Percentiles rank a stretch among this genome's conserved stretches.
Conservation (phyloP, 64 coral and sea anemone species). For the Hydrozoanthus tunicans region DNA sequence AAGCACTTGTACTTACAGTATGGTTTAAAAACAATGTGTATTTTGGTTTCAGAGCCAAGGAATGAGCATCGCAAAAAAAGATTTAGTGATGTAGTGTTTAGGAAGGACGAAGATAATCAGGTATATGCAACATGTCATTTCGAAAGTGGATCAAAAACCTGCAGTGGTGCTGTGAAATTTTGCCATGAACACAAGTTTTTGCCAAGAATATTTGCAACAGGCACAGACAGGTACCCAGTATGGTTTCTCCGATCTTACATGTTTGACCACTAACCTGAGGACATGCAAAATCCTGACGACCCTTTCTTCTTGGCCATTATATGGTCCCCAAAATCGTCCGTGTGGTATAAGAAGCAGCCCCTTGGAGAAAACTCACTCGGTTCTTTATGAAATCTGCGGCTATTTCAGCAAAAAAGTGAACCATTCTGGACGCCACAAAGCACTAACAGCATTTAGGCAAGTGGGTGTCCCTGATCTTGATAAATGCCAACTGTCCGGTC, state of each 20-base stretch:
- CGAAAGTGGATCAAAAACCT: not conserved
- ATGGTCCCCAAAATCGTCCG: not conserved
- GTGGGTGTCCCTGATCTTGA: not conserved
- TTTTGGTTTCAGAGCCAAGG: conserved; percentile 3
- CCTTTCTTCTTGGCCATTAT: not conserved
- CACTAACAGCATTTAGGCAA: not conserved
- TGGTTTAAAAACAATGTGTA: too few relatives aligned
- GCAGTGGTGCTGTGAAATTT: not conserved
- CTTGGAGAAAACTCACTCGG: not conserved
- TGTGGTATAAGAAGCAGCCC: not conserved
- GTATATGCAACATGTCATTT: not conserved
- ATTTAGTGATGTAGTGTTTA: conserved; percentile 7
- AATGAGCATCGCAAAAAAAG: not conserved
- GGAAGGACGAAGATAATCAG: conserved; percentile 6
- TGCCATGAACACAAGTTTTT: not conserved
- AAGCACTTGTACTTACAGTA: too few relatives aligned
- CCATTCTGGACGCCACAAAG: not conserved
- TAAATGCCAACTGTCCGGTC: not conserved
- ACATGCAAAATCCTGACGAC: not conserved
- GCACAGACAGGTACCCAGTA: not conserved
- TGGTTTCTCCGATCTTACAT: not conserved
- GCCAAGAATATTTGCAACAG: not conserved
- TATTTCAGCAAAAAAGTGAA: not conserved
- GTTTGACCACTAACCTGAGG: not conserved
- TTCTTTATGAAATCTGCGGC: not conserved